Percentiles rank a stretch among this genome's conserved stretches.
Evolutionary conservation across 2,888 invertebrate genomes (phyloP).

Genomic region (Allolobophora icterica): DNA sequence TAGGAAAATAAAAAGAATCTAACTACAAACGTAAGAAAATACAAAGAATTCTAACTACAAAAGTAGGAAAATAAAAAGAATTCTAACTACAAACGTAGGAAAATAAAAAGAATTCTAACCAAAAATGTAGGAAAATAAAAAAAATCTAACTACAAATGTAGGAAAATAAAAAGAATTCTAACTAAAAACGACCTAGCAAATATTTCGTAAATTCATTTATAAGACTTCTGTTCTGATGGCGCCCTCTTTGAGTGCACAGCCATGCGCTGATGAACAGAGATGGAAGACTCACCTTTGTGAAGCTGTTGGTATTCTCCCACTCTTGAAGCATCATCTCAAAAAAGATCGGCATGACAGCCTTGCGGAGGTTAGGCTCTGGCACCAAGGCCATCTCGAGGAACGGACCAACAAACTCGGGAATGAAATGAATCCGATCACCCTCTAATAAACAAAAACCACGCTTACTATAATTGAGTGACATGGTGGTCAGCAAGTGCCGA

Average conservation of each 20-base stretch:
- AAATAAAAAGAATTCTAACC: no score
- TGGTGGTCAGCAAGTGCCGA: no score
- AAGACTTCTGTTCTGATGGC: not conserved
- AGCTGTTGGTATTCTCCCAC: conserved; percentile 81
- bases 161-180: not conserved
- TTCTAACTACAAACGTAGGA: not conserved
- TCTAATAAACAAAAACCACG: conserved; percentile 67
- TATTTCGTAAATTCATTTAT: not conserved
- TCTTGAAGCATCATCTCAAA: conserved; percentile 96
- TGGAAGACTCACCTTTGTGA: conserved; percentile 72
- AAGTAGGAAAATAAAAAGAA: no score
- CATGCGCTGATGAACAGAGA: not conserved
- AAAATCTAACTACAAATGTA: no score
- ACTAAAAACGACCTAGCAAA: not conserved
- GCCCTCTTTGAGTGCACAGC: not conserved
- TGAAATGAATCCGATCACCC: conserved; percentile 84
- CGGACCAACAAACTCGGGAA: conserved; percentile 90
- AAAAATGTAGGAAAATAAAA: no score
- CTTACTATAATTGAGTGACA: not conserved
- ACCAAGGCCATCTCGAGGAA: conserved; percentile 91
- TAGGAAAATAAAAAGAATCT: not conserved
- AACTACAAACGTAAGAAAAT: not conserved
- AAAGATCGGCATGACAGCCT: conserved; percentile 87
- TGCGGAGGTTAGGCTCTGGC: conserved; percentile 81
- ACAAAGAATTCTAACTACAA: not conserved